Conservation (phyloP, 2,888 invertebrate genomes). For the Chaitophorus viminalis region DNA sequence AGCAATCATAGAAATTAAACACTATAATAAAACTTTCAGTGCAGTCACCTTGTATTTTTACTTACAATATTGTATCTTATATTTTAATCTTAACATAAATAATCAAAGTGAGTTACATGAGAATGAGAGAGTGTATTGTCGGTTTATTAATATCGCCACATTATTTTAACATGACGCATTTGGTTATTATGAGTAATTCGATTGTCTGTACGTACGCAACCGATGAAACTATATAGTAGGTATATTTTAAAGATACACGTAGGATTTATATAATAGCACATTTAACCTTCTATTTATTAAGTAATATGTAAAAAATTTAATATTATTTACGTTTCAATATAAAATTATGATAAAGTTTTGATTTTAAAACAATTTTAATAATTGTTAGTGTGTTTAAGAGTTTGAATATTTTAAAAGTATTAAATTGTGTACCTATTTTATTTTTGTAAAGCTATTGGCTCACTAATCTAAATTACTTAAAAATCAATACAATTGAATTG, state of each 20-base stretch:
- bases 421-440: too few species aligned
- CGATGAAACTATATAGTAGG: background rate
- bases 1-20: constrained; percentile 10
- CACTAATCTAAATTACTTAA: too few species aligned
- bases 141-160: background rate
- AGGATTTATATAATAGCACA: background rate
- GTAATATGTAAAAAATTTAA: background rate
- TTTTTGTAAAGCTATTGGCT: too few species aligned
- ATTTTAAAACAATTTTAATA: background rate
- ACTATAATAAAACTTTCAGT: background rate
- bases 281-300: background rate
- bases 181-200: constrained; percentile 12
- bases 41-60: constrained; percentile 32
- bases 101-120: constrained; percentile 12
- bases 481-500: too few species aligned
- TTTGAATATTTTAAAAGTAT: too few species aligned
- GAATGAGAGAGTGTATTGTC: constrained; percentile 22
- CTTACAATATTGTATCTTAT: constrained; percentile 25
- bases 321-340: background rate
- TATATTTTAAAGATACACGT: background rate
- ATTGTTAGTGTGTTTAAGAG: too few species aligned
- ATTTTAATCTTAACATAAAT: constrained; percentile 33
- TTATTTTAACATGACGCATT: constrained; percentile 1
- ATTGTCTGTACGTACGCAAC: constrained; percentile 2
- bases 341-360: background rate